Conservation (phyloP, 92 coral and sea anemone species). For the Nematostella vectensis region DNA sequence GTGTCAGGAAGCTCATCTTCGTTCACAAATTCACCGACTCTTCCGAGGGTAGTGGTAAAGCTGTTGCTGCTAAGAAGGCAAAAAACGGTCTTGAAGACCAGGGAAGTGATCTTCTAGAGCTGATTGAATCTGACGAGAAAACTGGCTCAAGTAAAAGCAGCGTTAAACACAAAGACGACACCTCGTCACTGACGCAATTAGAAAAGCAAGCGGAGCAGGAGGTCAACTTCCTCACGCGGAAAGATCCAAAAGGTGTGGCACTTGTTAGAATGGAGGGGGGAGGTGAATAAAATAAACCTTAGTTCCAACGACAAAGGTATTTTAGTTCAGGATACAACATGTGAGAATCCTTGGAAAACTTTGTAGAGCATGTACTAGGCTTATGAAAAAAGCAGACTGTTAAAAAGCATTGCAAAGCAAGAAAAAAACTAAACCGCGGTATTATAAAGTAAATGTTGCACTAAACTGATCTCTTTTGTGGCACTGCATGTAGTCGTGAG, state of each 20-base stretch:
- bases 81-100: constrained; percentile 39
- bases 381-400: too few relatives aligned
- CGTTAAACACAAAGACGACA: constrained; percentile 39
- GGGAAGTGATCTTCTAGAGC: constrained; percentile 61
- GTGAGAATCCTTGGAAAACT: too few relatives aligned
- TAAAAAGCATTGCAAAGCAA: too few relatives aligned
- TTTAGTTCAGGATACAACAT: too few relatives aligned
- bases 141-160: constrained; percentile 17
- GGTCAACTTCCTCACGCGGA: constrained; percentile 52
- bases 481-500: too few relatives aligned
- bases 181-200: constrained; percentile 52
- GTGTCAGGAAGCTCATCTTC: constrained; percentile 57
- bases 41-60: constrained; percentile 2
- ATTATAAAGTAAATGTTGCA: too few relatives aligned
- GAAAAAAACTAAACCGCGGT: too few relatives aligned
- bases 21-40: constrained; percentile 62
- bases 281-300: too few relatives aligned
- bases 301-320: too few relatives aligned
- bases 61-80: constrained; percentile 17
- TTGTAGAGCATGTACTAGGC: too few relatives aligned
- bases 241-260: constrained; percentile 30
- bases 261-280: too few relatives aligned
- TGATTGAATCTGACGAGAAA: constrained; percentile 43
- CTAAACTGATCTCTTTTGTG: too few relatives aligned
- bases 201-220: constrained; percentile 95